A percentile compares a stretch with the other conserved stretches of the same genome.
phyloP scores from a whole-genome alignment of 2,113 vertebrate genomes.

The Apteryx owenii region DNA sequence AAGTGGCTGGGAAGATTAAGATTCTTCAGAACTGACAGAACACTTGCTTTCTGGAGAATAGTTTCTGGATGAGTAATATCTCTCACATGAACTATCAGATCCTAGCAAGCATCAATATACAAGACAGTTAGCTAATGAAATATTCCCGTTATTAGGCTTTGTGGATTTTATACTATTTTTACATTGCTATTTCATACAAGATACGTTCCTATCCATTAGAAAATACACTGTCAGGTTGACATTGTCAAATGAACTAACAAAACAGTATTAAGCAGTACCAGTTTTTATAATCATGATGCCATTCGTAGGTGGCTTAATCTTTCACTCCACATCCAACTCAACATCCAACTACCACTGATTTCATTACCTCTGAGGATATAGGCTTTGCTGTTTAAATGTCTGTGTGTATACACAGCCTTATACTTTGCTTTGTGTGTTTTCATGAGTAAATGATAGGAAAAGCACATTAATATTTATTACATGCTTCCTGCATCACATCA shows the following conservation, averaged over 20 bases:
- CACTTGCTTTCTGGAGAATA: conserved; percentile 87
- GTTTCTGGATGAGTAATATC: conserved; percentile 93
- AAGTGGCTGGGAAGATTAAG: conserved; percentile 83
- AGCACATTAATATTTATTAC: not conserved
- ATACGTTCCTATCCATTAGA: not conserved
- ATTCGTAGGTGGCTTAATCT: not conserved
- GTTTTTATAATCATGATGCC: not conserved
- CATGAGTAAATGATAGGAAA: not conserved
- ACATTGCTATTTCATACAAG: not conserved
- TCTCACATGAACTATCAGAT: conserved; percentile 90
- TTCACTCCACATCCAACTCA: not conserved
- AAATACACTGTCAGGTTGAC: not conserved
- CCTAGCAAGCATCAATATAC: conserved; percentile 70
- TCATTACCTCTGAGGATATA: not conserved
- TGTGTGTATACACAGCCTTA: not conserved
- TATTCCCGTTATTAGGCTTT: not conserved
- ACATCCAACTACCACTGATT: not conserved
- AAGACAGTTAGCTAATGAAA: not conserved
- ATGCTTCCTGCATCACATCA: not conserved
- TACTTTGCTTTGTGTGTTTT: not conserved
- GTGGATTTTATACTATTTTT: not conserved
- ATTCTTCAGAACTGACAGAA: conserved; percentile 84
- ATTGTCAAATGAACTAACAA: not conserved
- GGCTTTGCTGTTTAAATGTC: not conserved
- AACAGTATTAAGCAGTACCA: not conserved